These are phyloP conservation scores for Taurulus bubalis DNA, from an alignment of 2,113 vertebrate genomes.

Conservation along the genomic window DNA sequence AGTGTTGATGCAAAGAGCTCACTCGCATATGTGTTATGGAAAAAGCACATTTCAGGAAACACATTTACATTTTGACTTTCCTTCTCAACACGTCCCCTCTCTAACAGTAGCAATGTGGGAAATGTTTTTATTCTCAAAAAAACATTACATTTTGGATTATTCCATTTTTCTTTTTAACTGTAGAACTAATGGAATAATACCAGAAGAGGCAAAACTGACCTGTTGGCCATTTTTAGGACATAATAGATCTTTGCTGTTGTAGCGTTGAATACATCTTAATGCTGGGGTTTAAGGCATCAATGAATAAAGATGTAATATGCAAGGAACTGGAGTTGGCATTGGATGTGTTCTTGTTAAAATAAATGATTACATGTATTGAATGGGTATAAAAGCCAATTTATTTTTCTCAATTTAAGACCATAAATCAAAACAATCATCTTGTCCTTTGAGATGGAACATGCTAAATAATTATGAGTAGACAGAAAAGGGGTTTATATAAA, in stretches of 20 bases:
- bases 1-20: constrained; percentile 20
- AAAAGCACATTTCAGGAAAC: not conserved
- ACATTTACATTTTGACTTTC: not conserved
- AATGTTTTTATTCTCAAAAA: constrained; percentile 38
- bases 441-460: too few species aligned
- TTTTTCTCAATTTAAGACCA: not conserved
- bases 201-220: constrained; percentile 35
- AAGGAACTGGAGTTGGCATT: constrained; percentile 17
- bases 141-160: constrained; percentile 22
- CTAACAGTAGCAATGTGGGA: constrained; percentile 54
- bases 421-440: not conserved
- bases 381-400: not conserved
- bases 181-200: constrained; percentile 67
- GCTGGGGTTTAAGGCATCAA: constrained; percentile 65
- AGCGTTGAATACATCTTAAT: constrained; percentile 72
- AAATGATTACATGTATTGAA: not conserved
- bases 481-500: too few species aligned
- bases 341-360: constrained; percentile 25
- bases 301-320: constrained; percentile 81
- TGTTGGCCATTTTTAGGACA: constrained; percentile 47
- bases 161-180: constrained; percentile 14
- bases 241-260: constrained; percentile 65
- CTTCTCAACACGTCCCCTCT: not conserved
- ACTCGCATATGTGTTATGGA: not conserved
- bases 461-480: too few species aligned